A percentile compares a stretch with the other conserved stretches of the same genome.
Evolutionary conservation across 2,888 invertebrate genomes (phyloP).

Genomic region (Empis livida): DNA sequence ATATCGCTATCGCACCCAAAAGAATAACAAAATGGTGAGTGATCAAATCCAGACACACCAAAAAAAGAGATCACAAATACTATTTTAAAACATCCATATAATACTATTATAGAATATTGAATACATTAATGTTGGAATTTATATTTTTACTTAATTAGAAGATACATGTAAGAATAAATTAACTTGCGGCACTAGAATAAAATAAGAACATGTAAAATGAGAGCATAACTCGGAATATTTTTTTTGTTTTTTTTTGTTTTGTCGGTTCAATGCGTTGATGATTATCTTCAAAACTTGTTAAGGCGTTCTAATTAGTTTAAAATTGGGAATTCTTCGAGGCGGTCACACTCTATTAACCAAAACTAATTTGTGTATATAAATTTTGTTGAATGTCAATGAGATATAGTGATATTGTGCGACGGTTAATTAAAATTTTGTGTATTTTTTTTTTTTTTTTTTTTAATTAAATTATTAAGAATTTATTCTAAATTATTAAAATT

Average conservation of each 20-base stretch:
- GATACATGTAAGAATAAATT: background rate
- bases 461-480: too few species aligned
- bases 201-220: too few species aligned
- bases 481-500: too few species aligned
- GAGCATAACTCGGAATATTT: too few species aligned
- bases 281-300: too few species aligned
- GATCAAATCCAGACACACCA: slow-evolving; percentile 2
- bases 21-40: slow-evolving; percentile 7
- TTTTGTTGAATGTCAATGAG: background rate
- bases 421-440: background rate
- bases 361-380: too few species aligned
- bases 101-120: background rate
- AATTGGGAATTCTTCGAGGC: too few species aligned
- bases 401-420: background rate
- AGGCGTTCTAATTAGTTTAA: background rate
- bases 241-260: too few species aligned
- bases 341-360: too few species aligned
- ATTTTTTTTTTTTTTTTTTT: background rate
- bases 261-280: too few species aligned
- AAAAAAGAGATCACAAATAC: background rate
- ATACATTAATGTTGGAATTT: background rate
- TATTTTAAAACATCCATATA: background rate
- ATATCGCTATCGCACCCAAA: too few species aligned
- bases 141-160: background rate
- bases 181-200: too few species aligned